Evolutionary conservation across 1,140 invertebrate species (phyloP).

Genomic region (Acyrthosiphon pisum): DNA sequence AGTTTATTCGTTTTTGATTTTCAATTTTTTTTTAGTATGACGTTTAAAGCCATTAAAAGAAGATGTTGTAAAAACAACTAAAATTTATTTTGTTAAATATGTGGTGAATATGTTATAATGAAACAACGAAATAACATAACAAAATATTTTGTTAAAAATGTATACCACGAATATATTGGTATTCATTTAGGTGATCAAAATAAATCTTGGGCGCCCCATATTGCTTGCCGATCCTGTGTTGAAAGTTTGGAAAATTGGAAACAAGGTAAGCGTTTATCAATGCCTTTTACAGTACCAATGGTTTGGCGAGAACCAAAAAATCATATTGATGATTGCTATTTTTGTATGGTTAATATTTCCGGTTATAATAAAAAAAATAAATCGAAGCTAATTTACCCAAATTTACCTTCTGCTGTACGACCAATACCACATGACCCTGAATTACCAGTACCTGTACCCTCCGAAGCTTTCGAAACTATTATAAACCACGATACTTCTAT

Average conservation of each 20-base stretch:
- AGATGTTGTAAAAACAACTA: neutral
- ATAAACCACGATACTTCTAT: neutral
- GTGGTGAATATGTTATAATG: constrained; percentile 56
- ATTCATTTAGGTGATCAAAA: constrained; percentile 41
- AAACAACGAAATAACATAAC: constrained; percentile 54
- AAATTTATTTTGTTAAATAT: constrained; percentile 56
- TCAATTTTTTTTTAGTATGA: neutral
- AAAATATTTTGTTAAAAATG: constrained; percentile 55
- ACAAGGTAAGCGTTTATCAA: neutral
- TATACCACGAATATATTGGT: constrained; percentile 28
- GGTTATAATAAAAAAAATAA: neutral
- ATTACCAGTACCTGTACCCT: neutral
- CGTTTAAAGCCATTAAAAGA: neutral
- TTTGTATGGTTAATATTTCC: constrained; percentile 57
- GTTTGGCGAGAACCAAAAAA: constrained; percentile 59
- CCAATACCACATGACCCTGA: neutral
- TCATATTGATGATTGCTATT: constrained; percentile 59
- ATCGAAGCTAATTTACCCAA: neutral
- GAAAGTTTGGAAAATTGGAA: constrained; percentile 39
- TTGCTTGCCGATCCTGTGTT: constrained; percentile 22
- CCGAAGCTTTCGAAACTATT: neutral
- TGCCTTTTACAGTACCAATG: constrained; percentile 59
- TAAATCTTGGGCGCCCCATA: constrained; percentile 57
- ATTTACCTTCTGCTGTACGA: neutral
- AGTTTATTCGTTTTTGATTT: neutral